A percentile compares a stretch with the other conserved stretches of the same genome.
Evolutionary conservation across 2,797 vertebrate genomes (phyloP).

Genomic region (Sebastes nivosus): DNA sequence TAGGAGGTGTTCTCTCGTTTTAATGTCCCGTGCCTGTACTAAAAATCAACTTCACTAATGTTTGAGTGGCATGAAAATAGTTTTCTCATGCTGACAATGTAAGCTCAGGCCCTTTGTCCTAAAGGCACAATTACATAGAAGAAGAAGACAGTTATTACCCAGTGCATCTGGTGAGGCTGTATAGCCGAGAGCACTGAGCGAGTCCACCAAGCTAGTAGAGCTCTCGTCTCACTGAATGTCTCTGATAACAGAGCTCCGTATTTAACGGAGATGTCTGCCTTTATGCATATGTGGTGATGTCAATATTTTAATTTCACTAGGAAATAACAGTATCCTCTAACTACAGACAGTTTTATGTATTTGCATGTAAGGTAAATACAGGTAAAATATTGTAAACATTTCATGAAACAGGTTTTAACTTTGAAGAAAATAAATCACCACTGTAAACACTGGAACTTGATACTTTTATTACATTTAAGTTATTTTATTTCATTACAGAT

Average conservation of each 20-base stretch:
- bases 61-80: constrained; percentile 57
- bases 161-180: constrained; percentile 66
- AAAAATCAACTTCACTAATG: constrained; percentile 55
- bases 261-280: constrained; percentile 19
- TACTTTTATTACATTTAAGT: neutral
- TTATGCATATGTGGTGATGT: neutral
- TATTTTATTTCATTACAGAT: neutral
- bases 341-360: neutral
- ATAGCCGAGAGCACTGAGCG: constrained; percentile 30
- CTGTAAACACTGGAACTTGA: neutral
- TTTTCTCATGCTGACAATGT: constrained; percentile 63
- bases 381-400: neutral
- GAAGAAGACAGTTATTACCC: constrained; percentile 65
- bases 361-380: neutral
- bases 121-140: constrained; percentile 62
- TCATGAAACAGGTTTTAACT: neutral
- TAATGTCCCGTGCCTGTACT: constrained; percentile 60
- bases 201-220: constrained; percentile 16
- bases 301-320: neutral
- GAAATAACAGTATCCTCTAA: neutral
- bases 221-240: constrained; percentile 25
- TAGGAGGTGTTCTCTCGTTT: constrained; percentile 59
- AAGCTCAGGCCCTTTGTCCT: constrained; percentile 39
- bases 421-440: neutral
- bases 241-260: constrained; percentile 15